phyloP scores from a whole-genome alignment of 2,797 vertebrate species.

The Manis crassicaudata region DNA sequence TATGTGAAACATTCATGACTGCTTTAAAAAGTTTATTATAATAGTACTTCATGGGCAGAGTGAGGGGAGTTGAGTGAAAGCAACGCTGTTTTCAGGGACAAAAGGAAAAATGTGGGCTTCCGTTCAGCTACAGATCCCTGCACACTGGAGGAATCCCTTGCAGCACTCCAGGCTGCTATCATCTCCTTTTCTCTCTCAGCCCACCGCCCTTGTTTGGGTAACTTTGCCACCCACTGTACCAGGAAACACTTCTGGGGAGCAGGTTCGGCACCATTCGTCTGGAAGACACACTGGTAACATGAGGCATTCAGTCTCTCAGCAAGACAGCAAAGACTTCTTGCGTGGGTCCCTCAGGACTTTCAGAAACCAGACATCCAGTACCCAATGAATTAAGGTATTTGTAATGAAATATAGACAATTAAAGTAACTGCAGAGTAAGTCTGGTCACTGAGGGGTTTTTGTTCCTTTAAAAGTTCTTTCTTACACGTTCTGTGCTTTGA shows the following conservation, averaged over 20 bases:
- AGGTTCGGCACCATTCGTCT: background rate
- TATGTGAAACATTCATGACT: background rate
- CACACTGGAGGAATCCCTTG: background rate
- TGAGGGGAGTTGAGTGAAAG: background rate
- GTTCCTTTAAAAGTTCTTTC: background rate
- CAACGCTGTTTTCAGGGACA: background rate
- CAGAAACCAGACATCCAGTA: background rate
- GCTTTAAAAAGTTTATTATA: background rate
- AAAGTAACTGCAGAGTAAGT: background rate
- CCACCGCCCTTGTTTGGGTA: background rate
- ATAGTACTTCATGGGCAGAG: background rate
- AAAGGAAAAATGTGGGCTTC: background rate
- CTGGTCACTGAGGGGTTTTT: background rate
- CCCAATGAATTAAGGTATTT: background rate
- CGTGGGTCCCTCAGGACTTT: background rate
- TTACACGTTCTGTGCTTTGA: background rate
- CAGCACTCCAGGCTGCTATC: background rate
- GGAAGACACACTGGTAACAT: background rate
- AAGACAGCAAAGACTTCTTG: background rate
- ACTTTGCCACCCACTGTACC: background rate
- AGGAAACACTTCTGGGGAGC: background rate
- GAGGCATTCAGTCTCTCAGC: background rate
- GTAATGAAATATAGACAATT: background rate
- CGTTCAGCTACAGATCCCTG: background rate
- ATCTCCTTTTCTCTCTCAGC: background rate